phyloP scores from a whole-genome alignment of 2,113 vertebrate species.

The Pygoscelis adeliae region DNA sequence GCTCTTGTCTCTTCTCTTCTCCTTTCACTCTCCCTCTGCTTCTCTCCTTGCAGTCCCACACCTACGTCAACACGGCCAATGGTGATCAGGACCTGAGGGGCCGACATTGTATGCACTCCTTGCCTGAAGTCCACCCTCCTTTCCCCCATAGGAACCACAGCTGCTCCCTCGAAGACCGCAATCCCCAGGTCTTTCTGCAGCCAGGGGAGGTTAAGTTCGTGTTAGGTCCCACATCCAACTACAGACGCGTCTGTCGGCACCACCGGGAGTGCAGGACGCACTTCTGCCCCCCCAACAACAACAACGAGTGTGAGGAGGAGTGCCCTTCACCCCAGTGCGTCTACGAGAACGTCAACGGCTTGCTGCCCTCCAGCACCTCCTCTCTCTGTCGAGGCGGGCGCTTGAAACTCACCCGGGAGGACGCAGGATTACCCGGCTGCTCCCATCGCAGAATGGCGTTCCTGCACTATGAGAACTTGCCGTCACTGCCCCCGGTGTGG shows the following conservation, averaged over 20 bases:
- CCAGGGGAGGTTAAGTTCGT: constrained; percentile 95
- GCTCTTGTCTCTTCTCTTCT: neutral
- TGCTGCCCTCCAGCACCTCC: constrained; percentile 57
- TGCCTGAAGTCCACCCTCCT: constrained; percentile 87
- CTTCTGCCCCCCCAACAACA: constrained; percentile 74
- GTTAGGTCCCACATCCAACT: constrained; percentile 86
- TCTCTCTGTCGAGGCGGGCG: constrained; percentile 60
- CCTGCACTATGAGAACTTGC: constrained; percentile 97
- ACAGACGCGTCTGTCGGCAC: constrained; percentile 69
- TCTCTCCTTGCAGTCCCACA: constrained; percentile 86
- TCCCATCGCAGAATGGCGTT: constrained; percentile 84
- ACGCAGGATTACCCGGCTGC: constrained; percentile 63
- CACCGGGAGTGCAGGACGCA: neutral
- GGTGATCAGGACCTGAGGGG: constrained; percentile 88
- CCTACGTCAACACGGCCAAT: constrained; percentile 93
- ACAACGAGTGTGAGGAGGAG: constrained; percentile 80
- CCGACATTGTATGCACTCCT: constrained; percentile 89
- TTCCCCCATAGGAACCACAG: constrained; percentile 80
- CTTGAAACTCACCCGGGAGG: constrained; percentile 78
- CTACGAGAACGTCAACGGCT: constrained; percentile 90
- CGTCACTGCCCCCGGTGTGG: constrained; percentile 92
- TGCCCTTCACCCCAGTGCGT: constrained; percentile 83
- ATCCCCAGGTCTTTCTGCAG: constrained; percentile 91
- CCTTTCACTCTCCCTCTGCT: constrained; percentile 38
- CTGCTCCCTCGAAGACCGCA: constrained; percentile 84